Evolutionary conservation across 2,113 vertebrate species (phyloP).

Genomic region (Taurulus bubalis): DNA sequence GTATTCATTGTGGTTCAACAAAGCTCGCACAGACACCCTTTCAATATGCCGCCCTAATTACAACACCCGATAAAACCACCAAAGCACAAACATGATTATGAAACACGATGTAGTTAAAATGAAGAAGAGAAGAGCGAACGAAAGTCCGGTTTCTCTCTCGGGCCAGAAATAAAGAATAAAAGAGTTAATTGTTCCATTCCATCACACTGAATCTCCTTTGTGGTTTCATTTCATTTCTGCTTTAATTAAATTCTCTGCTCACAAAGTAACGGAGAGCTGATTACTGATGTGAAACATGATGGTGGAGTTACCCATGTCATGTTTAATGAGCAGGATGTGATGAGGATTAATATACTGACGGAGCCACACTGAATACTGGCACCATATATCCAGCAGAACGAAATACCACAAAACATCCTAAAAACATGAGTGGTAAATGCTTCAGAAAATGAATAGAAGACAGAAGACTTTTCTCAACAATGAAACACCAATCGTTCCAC

Average conservation of each 20-base stretch:
- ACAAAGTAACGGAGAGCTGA: background rate
- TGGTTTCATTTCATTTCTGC: background rate
- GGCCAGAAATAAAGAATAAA: background rate
- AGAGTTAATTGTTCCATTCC: background rate
- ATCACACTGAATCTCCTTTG: background rate
- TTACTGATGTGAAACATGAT: slow-evolving; percentile 5
- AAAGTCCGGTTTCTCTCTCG: background rate
- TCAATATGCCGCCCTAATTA: slow-evolving; percentile 5
- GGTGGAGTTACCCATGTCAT: background rate
- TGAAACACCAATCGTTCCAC: background rate
- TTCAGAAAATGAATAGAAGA: background rate
- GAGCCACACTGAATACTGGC: background rate
- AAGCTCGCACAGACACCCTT: background rate
- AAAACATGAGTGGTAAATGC: background rate
- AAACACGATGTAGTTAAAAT: background rate
- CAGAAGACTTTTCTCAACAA: background rate
- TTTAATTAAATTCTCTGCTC: background rate
- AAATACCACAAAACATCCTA: background rate
- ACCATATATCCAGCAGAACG: background rate
- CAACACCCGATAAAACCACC: background rate
- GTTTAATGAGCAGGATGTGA: slow-evolving; percentile 5
- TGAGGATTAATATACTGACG: background rate
- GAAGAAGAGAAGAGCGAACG: background rate
- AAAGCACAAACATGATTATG: slow-evolving; percentile 1
- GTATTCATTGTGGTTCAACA: slow-evolving; percentile 12